These are phyloP conservation scores for Mormyrus lacerda DNA, from an alignment of 2,113 vertebrate genomes.

Conservation along the genomic window DNA sequence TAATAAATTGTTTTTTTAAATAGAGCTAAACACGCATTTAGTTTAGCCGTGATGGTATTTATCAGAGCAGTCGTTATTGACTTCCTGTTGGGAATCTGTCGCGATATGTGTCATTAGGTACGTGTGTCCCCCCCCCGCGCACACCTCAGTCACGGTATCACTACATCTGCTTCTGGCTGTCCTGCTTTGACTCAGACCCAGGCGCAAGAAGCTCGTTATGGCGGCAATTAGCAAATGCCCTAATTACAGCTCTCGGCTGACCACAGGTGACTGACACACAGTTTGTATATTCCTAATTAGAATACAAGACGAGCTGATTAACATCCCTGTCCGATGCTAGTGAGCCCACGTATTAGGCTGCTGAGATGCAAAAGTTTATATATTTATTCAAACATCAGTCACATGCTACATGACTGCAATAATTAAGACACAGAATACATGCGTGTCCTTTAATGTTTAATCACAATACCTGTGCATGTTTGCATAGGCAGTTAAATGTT, in stretches of 20 bases:
- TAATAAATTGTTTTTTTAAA: neutral
- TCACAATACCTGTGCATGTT: neutral
- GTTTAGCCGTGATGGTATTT: neutral
- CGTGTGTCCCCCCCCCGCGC: slow-evolving; percentile 51
- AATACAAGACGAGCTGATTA: slow-evolving; percentile 64
- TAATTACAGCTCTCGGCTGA: slow-evolving; percentile 68
- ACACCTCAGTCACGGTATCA: slow-evolving; percentile 64
- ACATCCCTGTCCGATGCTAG: slow-evolving; percentile 21
- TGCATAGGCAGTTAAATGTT: neutral
- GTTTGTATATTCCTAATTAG: slow-evolving; percentile 67
- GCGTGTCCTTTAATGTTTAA: neutral
- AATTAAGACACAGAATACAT: neutral
- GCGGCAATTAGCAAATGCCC: slow-evolving; percentile 69
- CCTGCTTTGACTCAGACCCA: slow-evolving; percentile 53
- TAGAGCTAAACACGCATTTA: neutral
- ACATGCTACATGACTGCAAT: neutral
- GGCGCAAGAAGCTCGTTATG: slow-evolving; percentile 68
- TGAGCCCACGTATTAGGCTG: neutral
- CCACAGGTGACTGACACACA: slow-evolving; percentile 67
- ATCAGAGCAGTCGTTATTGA: neutral
- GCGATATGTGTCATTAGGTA: slow-evolving; percentile 62
- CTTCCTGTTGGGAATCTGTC: slow-evolving; percentile 54
- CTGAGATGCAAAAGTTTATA: neutral
- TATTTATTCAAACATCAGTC: neutral
- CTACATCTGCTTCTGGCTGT: slow-evolving; percentile 56